phyloP scores from a whole-genome alignment of 2,113 vertebrate genomes.

The Caracal caracal region DNA sequence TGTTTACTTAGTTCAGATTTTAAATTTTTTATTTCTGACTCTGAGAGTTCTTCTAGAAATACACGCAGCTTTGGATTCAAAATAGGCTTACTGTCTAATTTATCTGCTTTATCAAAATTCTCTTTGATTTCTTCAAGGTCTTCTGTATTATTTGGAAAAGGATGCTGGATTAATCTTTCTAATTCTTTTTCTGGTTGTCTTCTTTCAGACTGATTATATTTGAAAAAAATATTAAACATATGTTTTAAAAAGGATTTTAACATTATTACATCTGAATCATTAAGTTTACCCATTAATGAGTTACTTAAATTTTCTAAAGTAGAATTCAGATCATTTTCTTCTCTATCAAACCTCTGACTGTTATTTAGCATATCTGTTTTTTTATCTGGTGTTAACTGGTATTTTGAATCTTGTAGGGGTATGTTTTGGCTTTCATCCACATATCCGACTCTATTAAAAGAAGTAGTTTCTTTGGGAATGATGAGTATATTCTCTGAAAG shows the following conservation, averaged over 20 bases:
- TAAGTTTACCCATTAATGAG: not conserved
- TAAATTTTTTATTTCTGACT: slow-evolving; percentile 75
- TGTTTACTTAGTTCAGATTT: slow-evolving; percentile 77
- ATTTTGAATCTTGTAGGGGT: not conserved
- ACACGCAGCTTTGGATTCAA: slow-evolving; percentile 64
- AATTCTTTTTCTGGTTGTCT: slow-evolving; percentile 50
- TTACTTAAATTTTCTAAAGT: slow-evolving; percentile 41
- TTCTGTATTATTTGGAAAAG: slow-evolving; percentile 4
- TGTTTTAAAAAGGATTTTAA: slow-evolving; percentile 48
- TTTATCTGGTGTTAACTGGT: not conserved
- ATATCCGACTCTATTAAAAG: not conserved
- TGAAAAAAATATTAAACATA: slow-evolving; percentile 55
- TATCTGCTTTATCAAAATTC: slow-evolving; percentile 30
- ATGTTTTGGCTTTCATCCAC: not conserved
- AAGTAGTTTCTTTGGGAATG: not conserved
- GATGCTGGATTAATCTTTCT: slow-evolving; percentile 11
- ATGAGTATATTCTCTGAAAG: not conserved
- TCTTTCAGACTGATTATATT: slow-evolving; percentile 44
- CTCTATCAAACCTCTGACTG: slow-evolving; percentile 1
- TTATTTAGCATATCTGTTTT: not conserved
- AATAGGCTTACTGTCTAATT: slow-evolving; percentile 42
- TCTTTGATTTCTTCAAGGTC: slow-evolving; percentile 31
- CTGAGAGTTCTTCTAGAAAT: slow-evolving; percentile 76
- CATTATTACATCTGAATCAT: slow-evolving; percentile 45
- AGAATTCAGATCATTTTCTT: slow-evolving; percentile 53